phyloP scores from a whole-genome alignment of 2,888 invertebrate species.

The Patella caerulea region DNA sequence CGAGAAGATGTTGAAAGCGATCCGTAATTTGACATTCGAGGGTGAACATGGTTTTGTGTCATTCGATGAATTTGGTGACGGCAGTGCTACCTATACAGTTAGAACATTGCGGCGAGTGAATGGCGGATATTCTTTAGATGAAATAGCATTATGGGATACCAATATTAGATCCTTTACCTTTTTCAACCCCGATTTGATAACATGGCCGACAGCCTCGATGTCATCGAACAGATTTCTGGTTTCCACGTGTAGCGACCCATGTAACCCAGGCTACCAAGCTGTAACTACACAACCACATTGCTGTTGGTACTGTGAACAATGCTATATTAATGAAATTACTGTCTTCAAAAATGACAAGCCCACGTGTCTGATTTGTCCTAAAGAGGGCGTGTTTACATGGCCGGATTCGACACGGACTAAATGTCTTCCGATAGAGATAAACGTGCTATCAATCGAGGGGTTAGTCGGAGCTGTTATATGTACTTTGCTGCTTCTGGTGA shows the following conservation, averaged over 20 bases:
- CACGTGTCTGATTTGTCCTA: slow-evolving; percentile 36
- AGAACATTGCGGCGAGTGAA: slow-evolving; percentile 21
- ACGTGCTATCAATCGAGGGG: slow-evolving; percentile 23
- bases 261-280: slow-evolving; percentile 38
- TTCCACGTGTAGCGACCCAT: slow-evolving; percentile 40
- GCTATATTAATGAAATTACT: slow-evolving; percentile 41
- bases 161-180: slow-evolving; percentile 12
- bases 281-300: slow-evolving; percentile 40
- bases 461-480: slow-evolving; percentile 26
- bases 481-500: slow-evolving; percentile 26
- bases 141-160: slow-evolving; percentile 38
- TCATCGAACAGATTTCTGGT: background rate
- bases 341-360: slow-evolving; percentile 22
- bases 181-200: slow-evolving; percentile 13
- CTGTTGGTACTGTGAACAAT: slow-evolving; percentile 52
- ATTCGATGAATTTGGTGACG: slow-evolving; percentile 40
- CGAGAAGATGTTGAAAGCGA: slow-evolving; percentile 14
- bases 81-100: slow-evolving; percentile 32
- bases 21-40: slow-evolving; percentile 31
- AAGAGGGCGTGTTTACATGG: slow-evolving; percentile 33
- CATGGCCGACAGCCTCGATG: slow-evolving; percentile 13
- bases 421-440: slow-evolving; percentile 31
- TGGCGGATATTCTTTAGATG: slow-evolving; percentile 16
- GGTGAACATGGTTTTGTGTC: slow-evolving; percentile 32
- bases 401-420: slow-evolving; percentile 34